Percentiles rank a stretch among this genome's conserved stretches.
Conservation (phyloP, 2,888 invertebrate genomes). For the Phyllotreta cruciferae region DNA sequence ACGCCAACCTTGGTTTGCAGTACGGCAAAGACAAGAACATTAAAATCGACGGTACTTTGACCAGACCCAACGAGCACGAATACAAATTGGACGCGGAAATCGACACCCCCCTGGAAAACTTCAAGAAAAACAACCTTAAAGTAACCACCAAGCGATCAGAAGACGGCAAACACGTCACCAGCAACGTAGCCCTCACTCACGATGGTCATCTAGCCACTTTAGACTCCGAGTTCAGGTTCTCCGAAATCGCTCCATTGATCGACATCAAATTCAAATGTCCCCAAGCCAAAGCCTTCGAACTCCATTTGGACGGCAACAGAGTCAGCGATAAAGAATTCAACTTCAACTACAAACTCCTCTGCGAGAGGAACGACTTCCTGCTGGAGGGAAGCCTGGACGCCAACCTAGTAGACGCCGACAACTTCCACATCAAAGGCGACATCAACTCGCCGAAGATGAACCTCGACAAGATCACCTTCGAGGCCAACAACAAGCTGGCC, state of each 20-base stretch:
- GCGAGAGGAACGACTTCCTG: slow-evolving; percentile 58
- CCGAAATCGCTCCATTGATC: slow-evolving; percentile 64
- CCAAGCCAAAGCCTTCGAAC: slow-evolving; percentile 56
- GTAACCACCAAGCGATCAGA: slow-evolving; percentile 59
- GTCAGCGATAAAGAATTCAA: slow-evolving; percentile 67
- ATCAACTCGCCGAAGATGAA: slow-evolving; percentile 71
- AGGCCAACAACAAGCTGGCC: slow-evolving; percentile 67
- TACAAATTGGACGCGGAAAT: slow-evolving; percentile 59
- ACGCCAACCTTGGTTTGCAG: slow-evolving; percentile 48
- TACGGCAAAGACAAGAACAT: slow-evolving; percentile 58
- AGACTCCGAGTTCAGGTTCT: slow-evolving; percentile 64
- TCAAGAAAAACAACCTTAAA: slow-evolving; percentile 37
- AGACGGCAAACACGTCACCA: slow-evolving; percentile 50
- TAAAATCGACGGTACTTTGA: slow-evolving; percentile 53
- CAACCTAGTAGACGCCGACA: slow-evolving; percentile 68
- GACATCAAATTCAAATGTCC: slow-evolving; percentile 67
- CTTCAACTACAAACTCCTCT: slow-evolving; percentile 60
- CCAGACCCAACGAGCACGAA: slow-evolving; percentile 51
- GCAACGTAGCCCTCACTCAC: slow-evolving; percentile 61
- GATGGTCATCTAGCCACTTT: slow-evolving; percentile 68
- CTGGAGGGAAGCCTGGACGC: slow-evolving; percentile 65
- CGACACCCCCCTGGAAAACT: slow-evolving; percentile 62
- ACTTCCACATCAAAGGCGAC: slow-evolving; percentile 68
- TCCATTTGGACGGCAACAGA: slow-evolving; percentile 59
- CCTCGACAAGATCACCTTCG: slow-evolving; percentile 69